Percentiles rank a stretch among this genome's conserved stretches.
phyloP scores from a whole-genome alignment of 2,888 invertebrate genomes.

The Drosophila pseudotakahashii region DNA sequence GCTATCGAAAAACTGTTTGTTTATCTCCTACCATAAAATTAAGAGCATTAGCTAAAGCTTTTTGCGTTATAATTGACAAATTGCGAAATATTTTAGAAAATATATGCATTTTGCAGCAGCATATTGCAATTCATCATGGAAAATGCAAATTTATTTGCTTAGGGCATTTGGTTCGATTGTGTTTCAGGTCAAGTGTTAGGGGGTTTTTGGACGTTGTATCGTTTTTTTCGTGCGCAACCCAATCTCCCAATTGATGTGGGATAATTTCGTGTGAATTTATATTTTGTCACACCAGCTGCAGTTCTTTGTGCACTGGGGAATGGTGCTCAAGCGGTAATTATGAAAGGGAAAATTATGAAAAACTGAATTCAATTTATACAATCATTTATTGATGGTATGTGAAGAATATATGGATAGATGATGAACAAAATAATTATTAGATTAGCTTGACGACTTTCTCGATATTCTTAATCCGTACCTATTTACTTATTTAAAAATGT shows the following conservation, averaged over 20 bases:
- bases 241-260: constrained; percentile 12
- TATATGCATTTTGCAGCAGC: constrained; percentile 8
- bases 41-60: constrained; percentile 25
- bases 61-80: constrained; percentile 49
- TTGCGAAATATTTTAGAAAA: constrained; percentile 27
- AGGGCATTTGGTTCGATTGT: constrained; percentile 22
- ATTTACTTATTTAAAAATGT: too few relatives aligned
- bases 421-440: too few relatives aligned
- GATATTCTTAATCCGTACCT: too few relatives aligned
- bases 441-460: too few relatives aligned
- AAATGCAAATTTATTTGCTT: constrained; percentile 39
- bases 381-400: background rate
- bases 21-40: constrained; percentile 11
- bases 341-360: constrained; percentile 14
- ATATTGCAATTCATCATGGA: constrained; percentile 27
- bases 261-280: constrained; percentile 31
- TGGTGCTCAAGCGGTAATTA: constrained; percentile 17
- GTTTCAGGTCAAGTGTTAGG: constrained; percentile 13
- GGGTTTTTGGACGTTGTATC: background rate
- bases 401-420: too few relatives aligned
- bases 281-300: constrained; percentile 23
- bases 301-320: background rate
- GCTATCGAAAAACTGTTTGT: background rate
- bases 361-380: background rate
- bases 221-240: constrained; percentile 4